These are phyloP conservation scores for Trypoxylon attenuatum DNA, from an alignment of 2,888 invertebrate species.

Conservation along the genomic window DNA sequence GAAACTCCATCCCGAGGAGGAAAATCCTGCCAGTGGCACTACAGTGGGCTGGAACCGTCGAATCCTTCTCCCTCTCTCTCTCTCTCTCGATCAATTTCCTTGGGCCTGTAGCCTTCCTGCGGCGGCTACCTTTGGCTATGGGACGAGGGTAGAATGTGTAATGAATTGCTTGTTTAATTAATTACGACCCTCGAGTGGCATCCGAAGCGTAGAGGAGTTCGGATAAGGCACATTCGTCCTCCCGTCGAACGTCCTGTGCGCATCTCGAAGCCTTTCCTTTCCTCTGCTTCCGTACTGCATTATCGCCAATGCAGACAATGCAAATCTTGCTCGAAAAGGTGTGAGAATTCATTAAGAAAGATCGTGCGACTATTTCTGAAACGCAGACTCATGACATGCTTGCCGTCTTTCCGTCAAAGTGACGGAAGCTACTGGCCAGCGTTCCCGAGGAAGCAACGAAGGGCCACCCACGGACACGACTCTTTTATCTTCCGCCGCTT, in stretches of 20 bases:
- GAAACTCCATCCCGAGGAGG: too few relatives aligned
- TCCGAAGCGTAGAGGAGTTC: conserved; percentile 45
- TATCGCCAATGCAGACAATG: too few relatives aligned
- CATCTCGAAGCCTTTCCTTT: too few relatives aligned
- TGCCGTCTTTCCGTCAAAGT: too few relatives aligned
- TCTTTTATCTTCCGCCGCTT: conserved; percentile 51
- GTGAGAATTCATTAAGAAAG: too few relatives aligned
- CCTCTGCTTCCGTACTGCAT: too few relatives aligned
- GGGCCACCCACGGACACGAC: conserved; percentile 48
- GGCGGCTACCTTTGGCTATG: conserved; percentile 62
- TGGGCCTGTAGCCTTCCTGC: conserved; percentile 64
- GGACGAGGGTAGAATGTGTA: conserved; percentile 75
- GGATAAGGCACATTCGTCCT: conserved; percentile 64
- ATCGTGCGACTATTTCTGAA: too few relatives aligned
- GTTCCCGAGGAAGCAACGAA: conserved; percentile 38
- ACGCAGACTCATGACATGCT: too few relatives aligned
- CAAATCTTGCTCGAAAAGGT: too few relatives aligned
- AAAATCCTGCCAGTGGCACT: too few relatives aligned
- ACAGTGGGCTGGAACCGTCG: conserved; percentile 28
- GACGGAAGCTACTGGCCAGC: conserved; percentile 18
- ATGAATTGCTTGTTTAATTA: conserved; percentile 87
- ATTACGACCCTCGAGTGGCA: conserved; percentile 76
- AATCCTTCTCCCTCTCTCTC: conserved; percentile 36
- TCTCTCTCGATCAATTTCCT: conserved; percentile 73
- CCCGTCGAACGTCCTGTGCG: too few relatives aligned